A percentile compares a stretch with the other conserved stretches of the same genome.
These are phyloP conservation scores for Pogonus chalceus DNA, from an alignment of 1,140 invertebrate genomes.

Conservation along the genomic window DNA sequence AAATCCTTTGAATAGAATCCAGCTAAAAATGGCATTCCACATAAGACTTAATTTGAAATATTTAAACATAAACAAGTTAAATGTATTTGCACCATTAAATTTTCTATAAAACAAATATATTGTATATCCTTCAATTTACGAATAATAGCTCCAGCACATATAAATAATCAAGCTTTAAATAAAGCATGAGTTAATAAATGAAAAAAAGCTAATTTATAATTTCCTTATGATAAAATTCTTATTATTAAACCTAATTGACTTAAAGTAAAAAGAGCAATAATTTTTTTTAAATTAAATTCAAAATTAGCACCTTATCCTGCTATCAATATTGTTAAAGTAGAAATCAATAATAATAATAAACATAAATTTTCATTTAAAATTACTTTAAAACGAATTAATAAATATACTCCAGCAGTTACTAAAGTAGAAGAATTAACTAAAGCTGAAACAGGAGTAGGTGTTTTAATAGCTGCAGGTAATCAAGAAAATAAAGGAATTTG, in stretches of 20 bases:
- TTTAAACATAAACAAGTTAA: conserved; percentile 39
- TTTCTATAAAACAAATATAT: conserved; percentile 49
- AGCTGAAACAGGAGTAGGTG: conserved; percentile 52
- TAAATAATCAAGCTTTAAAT: conserved; percentile 55
- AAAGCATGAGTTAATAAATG: conserved; percentile 51
- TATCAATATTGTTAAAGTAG: conserved; percentile 48
- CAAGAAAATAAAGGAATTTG: conserved; percentile 27
- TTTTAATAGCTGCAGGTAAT: conserved; percentile 53
- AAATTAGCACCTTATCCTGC: conserved; percentile 45
- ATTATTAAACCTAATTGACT: conserved; percentile 59
- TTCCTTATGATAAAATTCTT: conserved; percentile 40
- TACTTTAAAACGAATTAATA: conserved; percentile 53
- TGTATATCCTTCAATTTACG: conserved; percentile 47
- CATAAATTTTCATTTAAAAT: conserved; percentile 26
- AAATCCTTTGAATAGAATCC: conserved; percentile 57
- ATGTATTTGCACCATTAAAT: conserved; percentile 32
- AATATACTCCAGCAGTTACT: conserved; percentile 59
- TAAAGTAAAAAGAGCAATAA: conserved; percentile 62
- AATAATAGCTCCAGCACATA: conserved; percentile 49
- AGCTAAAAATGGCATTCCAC: conserved; percentile 45
- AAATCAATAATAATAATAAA: conserved; percentile 31
- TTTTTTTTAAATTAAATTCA: conserved; percentile 57
- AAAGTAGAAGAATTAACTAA: conserved; percentile 67
- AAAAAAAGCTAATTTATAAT: conserved; percentile 44
- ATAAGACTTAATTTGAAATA: conserved; percentile 42